A percentile compares a stretch with the other conserved stretches of the same genome.
Evolutionary conservation across 2,888 invertebrate genomes (phyloP).

Genomic region (Ptychoptera contaminata): DNA sequence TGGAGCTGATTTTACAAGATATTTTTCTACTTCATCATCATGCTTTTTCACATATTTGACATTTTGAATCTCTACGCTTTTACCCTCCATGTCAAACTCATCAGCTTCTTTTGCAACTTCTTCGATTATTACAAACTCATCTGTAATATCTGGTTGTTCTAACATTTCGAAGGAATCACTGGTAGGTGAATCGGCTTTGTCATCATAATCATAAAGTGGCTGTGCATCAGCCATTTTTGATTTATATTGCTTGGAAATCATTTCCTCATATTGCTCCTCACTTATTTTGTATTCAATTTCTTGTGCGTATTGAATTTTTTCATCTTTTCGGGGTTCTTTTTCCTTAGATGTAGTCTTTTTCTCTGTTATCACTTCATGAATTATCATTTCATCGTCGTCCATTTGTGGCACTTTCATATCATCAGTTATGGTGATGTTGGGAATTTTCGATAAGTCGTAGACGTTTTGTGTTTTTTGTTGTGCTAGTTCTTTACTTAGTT

Average conservation of each 20-base stretch:
- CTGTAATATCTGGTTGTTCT: conserved; percentile 72
- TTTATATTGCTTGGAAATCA: conserved; percentile 30
- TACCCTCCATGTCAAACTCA: conserved; percentile 68
- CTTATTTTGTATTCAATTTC: conserved; percentile 17
- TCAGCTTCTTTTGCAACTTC: conserved; percentile 77
- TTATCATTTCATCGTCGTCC: conserved; percentile 8
- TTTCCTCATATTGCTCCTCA: conserved; percentile 30
- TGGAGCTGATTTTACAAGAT: conserved; percentile 51
- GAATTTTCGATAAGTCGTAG: conserved; percentile 29
- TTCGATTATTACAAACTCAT: conserved; percentile 77
- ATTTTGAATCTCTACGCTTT: conserved; percentile 52
- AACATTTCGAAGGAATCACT: conserved; percentile 79
- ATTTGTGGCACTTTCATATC: conserved; percentile 21
- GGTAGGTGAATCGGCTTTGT: conserved; percentile 55
- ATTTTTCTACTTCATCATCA: conserved; percentile 55
- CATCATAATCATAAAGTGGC: conserved; percentile 35
- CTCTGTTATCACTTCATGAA: conserved; percentile 13
- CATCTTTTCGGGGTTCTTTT: conserved; percentile 24
- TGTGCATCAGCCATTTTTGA: conserved; percentile 38
- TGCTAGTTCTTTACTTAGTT: conserved; percentile 20
- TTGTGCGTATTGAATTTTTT: conserved; percentile 19
- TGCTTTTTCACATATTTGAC: conserved; percentile 41
- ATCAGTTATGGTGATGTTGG: conserved; percentile 28
- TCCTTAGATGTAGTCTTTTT: conserved; percentile 18
- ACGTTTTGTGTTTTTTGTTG: conserved; percentile 27